Evolutionary conservation across 2,888 invertebrate species (phyloP).

Genomic region (Drosophila suboccidentalis): DNA sequence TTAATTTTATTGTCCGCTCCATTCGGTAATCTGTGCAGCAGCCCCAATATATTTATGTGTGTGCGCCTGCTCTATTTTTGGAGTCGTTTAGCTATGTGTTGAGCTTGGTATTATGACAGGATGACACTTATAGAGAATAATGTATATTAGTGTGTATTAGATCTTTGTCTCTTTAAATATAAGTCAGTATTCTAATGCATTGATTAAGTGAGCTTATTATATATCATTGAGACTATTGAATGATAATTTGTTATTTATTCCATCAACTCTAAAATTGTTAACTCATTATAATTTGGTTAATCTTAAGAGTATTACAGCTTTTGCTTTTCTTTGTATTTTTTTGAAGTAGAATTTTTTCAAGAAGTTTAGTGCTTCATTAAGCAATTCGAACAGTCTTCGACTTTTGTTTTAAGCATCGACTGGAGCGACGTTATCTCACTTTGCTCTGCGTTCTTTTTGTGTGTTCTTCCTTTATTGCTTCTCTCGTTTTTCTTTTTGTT

Average conservation of each 20-base stretch:
- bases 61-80: not conserved
- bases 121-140: not conserved
- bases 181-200: too few species aligned
- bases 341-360: constrained; percentile 31
- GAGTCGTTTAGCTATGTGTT: constrained; percentile 10
- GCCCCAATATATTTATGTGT: constrained; percentile 7
- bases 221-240: too few species aligned
- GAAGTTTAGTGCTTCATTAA: constrained; percentile 73
- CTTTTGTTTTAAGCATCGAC: constrained; percentile 48
- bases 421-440: constrained; percentile 15
- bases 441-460: constrained; percentile 8
- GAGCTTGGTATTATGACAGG: not conserved
- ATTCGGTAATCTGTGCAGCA: constrained; percentile 45
- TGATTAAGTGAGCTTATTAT: too few species aligned
- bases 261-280: too few species aligned
- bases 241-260: too few species aligned
- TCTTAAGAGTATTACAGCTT: constrained; percentile 19
- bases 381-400: constrained; percentile 63
- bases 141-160: not conserved
- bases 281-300: not conserved
- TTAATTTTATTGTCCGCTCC: constrained; percentile 51
- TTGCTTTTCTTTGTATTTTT: constrained; percentile 13
- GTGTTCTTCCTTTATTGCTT: constrained; percentile 16
- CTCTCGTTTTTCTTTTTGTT: constrained; percentile 12
- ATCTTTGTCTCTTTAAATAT: too few species aligned